Conservation (phyloP, 2,888 invertebrate species). For the Copidosoma aretas region DNA sequence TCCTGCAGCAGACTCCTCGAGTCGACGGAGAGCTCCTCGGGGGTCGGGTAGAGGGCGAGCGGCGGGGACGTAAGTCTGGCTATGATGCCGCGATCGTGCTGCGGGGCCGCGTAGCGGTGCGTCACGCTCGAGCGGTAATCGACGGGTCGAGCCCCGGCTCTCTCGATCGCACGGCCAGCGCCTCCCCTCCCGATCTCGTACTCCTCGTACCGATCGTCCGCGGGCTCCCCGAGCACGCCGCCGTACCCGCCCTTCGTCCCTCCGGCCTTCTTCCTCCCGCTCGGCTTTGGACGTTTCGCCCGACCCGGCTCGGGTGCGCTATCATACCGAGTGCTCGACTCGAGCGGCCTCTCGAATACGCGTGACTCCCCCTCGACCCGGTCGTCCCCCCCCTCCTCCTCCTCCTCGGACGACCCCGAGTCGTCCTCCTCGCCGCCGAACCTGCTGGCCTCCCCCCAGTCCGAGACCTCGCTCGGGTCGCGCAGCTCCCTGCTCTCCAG, state of each 20-base stretch:
- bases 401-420: constrained; percentile 45
- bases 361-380: background rate
- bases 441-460: constrained; percentile 47
- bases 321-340: background rate
- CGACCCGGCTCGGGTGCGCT: background rate
- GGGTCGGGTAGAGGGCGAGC: background rate
- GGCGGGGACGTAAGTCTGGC: constrained; percentile 32
- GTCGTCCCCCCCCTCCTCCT: constrained; percentile 44
- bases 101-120: constrained; percentile 48
- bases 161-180: background rate
- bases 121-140: constrained; percentile 48
- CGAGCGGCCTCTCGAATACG: background rate
- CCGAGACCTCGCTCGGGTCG: constrained; percentile 45
- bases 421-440: constrained; percentile 47
- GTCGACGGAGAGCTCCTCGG: constrained; percentile 23
- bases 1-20: constrained; percentile 42
- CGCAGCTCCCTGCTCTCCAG: constrained; percentile 49
- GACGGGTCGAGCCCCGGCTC: background rate
- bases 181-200: constrained; percentile 44
- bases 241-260: constrained; percentile 45
- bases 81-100: constrained; percentile 39
- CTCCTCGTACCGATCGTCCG: constrained; percentile 53
- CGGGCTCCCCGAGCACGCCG: constrained; percentile 50
- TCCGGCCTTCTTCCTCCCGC: background rate
- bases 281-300: background rate